A percentile compares a stretch with the other conserved stretches of the same genome.
phyloP scores from a whole-genome alignment of 2,113 vertebrate genomes.

The Motacilla alba region DNA sequence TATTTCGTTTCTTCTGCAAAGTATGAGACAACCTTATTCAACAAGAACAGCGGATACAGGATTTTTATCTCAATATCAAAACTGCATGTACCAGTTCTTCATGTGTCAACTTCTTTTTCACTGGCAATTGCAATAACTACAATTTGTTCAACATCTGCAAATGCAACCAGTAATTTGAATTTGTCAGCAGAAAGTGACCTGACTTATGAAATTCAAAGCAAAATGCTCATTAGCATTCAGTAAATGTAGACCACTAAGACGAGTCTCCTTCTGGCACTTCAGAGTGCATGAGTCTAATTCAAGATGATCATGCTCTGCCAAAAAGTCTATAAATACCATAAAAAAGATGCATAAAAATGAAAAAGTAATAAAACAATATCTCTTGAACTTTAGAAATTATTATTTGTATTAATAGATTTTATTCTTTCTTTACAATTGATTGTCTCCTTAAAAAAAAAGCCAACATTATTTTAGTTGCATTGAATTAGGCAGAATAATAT shows the following conservation, averaged over 20 bases:
- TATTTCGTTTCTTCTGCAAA: background rate
- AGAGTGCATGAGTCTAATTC: background rate
- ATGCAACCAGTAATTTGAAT: background rate
- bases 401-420: background rate
- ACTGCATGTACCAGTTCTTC: background rate
- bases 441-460: background rate
- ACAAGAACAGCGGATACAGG: background rate
- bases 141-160: background rate
- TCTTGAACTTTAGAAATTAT: background rate
- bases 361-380: background rate
- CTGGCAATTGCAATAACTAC: background rate
- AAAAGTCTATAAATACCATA: background rate
- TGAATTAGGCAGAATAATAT: background rate
- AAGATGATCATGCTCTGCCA: background rate
- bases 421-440: background rate
- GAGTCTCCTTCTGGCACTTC: background rate
- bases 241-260: background rate
- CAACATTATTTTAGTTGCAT: background rate
- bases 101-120: background rate
- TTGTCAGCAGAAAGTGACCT: background rate
- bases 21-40: background rate
- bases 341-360: background rate
- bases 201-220: background rate
- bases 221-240: background rate
- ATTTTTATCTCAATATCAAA: background rate